Evolutionary conservation across 2,888 invertebrate genomes (phyloP).

Genomic region (Calephelis perditalis): DNA sequence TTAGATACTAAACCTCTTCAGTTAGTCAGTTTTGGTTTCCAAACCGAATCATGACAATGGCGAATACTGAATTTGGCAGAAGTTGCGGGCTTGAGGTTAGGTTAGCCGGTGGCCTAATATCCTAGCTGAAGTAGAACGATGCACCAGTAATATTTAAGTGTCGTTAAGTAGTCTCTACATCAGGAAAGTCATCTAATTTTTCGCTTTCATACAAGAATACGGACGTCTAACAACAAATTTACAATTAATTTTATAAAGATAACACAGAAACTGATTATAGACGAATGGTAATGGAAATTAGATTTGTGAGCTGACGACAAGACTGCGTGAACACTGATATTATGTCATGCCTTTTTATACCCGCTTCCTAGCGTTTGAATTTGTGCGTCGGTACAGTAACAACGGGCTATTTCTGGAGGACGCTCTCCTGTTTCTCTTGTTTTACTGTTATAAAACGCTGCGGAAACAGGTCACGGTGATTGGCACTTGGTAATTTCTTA

Average conservation of each 20-base stretch:
- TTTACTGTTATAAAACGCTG: conserved; percentile 44
- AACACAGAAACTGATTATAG: conserved; percentile 5
- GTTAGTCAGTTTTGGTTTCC: no score
- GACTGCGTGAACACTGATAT: conserved; percentile 23
- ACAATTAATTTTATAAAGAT: not conserved
- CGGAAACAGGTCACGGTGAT: conserved; percentile 48
- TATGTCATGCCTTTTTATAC: conserved; percentile 49
- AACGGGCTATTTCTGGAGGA: conserved; percentile 58
- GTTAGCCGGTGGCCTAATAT: no score
- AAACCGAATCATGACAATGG: no score
- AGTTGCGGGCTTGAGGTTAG: no score
- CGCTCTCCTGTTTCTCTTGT: conserved; percentile 55
- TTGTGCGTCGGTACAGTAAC: conserved; percentile 47
- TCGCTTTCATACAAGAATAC: no score
- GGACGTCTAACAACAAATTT: not conserved
- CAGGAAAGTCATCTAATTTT: no score
- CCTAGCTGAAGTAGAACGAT: no score
- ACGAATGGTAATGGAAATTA: conserved; percentile 2
- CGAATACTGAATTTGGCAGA: no score
- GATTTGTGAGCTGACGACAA: conserved; percentile 15
- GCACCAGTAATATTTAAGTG: no score
- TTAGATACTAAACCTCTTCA: no score
- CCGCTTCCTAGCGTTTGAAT: conserved; percentile 52
- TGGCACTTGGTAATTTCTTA: not conserved
- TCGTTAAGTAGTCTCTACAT: no score